phyloP scores from a whole-genome alignment of 1,140 invertebrate genomes.

The Listronotus oregonensis region DNA sequence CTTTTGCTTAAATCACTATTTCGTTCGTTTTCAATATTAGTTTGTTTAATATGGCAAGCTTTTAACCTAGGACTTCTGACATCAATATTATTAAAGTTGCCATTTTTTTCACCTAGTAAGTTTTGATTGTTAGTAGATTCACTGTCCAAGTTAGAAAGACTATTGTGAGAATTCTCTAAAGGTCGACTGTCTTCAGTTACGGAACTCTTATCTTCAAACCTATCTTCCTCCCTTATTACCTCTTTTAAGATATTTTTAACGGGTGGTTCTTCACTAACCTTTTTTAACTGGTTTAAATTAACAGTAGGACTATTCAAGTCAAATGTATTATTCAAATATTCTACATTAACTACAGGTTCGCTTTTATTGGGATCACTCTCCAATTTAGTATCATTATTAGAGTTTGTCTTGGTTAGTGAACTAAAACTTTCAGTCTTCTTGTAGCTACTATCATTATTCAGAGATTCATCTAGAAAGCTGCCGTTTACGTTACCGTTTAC shows the following conservation, averaged over 20 bases:
- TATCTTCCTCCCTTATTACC: conserved; percentile 1
- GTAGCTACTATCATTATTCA: conserved; percentile 19
- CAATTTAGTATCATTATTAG: conserved; percentile 4
- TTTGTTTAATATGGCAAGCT: too few species aligned
- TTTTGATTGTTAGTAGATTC: too few species aligned
- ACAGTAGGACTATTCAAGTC: conserved; percentile 23
- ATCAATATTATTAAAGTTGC: too few species aligned
- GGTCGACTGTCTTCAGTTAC: background rate
- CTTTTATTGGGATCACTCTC: conserved; percentile 8
- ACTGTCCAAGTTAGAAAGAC: too few species aligned
- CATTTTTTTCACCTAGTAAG: too few species aligned
- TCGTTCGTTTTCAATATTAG: too few species aligned
- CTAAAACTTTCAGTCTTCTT: conserved; percentile 28
- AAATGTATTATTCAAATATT: conserved; percentile 32
- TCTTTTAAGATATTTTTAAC: conserved; percentile 10
- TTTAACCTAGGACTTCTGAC: background rate
- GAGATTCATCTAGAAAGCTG: conserved; percentile 28
- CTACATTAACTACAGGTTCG: background rate
- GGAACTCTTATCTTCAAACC: conserved; percentile 2
- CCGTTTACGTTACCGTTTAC: conserved; percentile 30
- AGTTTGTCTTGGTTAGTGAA: background rate
- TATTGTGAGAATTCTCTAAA: too few species aligned
- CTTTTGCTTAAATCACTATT: conserved; percentile 7
- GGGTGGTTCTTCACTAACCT: background rate
- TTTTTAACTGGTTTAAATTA: conserved; percentile 7